Percentiles rank a stretch among this genome's conserved stretches.
phyloP scores from a whole-genome alignment of 2,888 invertebrate genomes.

The Dasypogon diadema region DNA sequence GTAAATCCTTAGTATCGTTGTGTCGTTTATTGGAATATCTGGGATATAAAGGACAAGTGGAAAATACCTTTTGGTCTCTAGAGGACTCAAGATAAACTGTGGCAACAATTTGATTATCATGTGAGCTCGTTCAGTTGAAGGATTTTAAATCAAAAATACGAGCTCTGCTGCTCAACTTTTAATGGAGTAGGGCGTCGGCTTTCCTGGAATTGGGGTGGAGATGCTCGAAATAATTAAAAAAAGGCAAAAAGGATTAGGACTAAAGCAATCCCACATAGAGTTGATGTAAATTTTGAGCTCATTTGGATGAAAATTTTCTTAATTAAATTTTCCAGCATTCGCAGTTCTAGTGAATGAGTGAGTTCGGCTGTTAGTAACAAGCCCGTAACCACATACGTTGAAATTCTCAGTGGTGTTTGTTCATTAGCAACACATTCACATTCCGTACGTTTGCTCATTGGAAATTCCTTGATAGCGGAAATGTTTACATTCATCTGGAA shows the following conservation, averaged over 20 bases:
- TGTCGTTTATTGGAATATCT: constrained; percentile 44
- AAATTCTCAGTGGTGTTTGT: constrained; percentile 19
- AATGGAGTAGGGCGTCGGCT: background rate
- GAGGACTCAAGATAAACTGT: constrained; percentile 39
- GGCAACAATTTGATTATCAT: constrained; percentile 43
- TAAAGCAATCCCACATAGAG: background rate
- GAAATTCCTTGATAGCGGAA: constrained; percentile 45
- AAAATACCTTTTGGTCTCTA: constrained; percentile 18
- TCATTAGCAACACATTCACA: constrained; percentile 47
- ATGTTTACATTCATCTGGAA: constrained; percentile 49
- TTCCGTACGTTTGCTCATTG: constrained; percentile 31
- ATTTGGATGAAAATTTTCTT: constrained; percentile 36
- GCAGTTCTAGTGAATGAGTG: background rate
- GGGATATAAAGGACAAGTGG: constrained; percentile 26
- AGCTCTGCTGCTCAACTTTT: constrained; percentile 4
- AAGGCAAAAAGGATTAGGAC: constrained; percentile 20
- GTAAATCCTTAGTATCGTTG: constrained; percentile 44
- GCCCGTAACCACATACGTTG: constrained; percentile 21
- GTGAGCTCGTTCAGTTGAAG: constrained; percentile 21
- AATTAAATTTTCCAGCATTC: constrained; percentile 16
- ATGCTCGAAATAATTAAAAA: constrained; percentile 19
- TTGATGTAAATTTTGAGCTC: constrained; percentile 27
- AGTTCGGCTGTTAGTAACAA: constrained; percentile 9
- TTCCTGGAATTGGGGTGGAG: background rate
- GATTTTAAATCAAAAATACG: constrained; percentile 36